phyloP scores from a whole-genome alignment of 2,113 vertebrate genomes.

The Calypte anna region DNA sequence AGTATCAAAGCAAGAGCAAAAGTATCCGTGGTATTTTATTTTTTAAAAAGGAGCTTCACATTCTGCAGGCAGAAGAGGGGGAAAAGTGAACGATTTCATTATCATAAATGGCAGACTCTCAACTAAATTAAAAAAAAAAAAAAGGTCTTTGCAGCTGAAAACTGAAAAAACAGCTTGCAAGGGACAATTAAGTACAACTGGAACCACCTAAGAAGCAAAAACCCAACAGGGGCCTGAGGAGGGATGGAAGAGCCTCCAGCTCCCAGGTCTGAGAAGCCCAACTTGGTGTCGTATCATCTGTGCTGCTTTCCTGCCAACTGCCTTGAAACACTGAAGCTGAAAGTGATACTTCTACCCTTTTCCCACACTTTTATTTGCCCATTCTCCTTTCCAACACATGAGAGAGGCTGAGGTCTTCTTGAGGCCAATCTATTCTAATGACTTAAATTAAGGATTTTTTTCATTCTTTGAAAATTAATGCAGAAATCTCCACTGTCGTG shows the following conservation, averaged over 20 bases:
- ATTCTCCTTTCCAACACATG: background rate
- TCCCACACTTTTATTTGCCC: constrained; percentile 39
- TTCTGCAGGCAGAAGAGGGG: background rate
- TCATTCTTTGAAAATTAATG: background rate
- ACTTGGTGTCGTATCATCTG: background rate
- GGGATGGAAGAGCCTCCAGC: background rate
- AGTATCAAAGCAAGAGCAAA: background rate
- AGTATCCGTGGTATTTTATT: background rate
- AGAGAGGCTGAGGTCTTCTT: background rate
- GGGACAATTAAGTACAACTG: background rate
- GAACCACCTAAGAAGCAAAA: background rate
- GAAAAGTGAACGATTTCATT: constrained; percentile 17
- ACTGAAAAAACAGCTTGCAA: background rate
- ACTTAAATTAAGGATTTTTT: constrained; percentile 23
- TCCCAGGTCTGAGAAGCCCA: background rate
- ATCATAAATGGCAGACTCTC: constrained; percentile 35
- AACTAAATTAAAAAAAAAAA: background rate
- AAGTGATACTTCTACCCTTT: constrained; percentile 43
- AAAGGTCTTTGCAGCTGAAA: background rate
- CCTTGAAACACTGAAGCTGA: constrained; percentile 23
- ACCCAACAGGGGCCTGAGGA: background rate
- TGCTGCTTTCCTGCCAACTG: background rate
- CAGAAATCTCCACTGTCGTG: background rate
- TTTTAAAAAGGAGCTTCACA: background rate
- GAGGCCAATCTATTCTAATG: background rate